Evolutionary conservation across 2,797 vertebrate genomes (phyloP).

Genomic region (Karalla daura): DNA sequence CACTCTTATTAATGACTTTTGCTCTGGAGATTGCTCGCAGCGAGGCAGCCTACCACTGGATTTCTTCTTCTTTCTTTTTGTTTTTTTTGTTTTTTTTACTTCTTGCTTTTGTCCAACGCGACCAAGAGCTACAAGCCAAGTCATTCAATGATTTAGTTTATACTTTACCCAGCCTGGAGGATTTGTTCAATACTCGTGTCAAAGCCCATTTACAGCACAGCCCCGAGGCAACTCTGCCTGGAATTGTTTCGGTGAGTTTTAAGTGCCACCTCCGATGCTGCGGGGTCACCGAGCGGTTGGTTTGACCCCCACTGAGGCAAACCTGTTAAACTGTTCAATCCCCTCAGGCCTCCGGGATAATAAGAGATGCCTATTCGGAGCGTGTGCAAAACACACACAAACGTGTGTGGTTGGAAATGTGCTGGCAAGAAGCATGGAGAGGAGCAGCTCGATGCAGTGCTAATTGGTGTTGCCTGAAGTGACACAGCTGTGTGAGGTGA

Average conservation of each 20-base stretch:
- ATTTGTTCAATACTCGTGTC: constrained; percentile 27
- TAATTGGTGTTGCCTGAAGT: constrained; percentile 55
- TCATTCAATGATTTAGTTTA: constrained; percentile 29
- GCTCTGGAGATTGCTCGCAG: constrained; percentile 37
- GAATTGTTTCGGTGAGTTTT: constrained; percentile 7
- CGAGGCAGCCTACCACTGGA: constrained; percentile 11
- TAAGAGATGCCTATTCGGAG: constrained; percentile 55
- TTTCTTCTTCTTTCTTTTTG: constrained; percentile 5
- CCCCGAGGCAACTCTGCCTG: constrained; percentile 22
- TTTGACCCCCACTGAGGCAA: constrained; percentile 31
- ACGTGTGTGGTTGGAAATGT: background rate
- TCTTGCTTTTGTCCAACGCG: constrained; percentile 15
- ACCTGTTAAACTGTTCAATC: constrained; percentile 28
- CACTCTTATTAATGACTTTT: constrained; percentile 38
- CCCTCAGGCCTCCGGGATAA: constrained; percentile 45
- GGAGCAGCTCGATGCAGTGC: constrained; percentile 20
- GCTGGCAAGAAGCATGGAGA: constrained; percentile 10
- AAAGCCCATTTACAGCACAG: constrained; percentile 28
- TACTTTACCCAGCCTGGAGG: constrained; percentile 29
- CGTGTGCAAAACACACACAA: constrained; percentile 29
- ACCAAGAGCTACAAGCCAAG: constrained; percentile 20
- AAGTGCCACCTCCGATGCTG: constrained; percentile 8
- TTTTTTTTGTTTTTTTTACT: no score
- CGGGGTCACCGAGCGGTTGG: constrained; percentile 19
- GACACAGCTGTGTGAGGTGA: constrained; percentile 33